Conservation (phyloP, 1,140 invertebrate genomes). For the Piezodorus guildinii region DNA sequence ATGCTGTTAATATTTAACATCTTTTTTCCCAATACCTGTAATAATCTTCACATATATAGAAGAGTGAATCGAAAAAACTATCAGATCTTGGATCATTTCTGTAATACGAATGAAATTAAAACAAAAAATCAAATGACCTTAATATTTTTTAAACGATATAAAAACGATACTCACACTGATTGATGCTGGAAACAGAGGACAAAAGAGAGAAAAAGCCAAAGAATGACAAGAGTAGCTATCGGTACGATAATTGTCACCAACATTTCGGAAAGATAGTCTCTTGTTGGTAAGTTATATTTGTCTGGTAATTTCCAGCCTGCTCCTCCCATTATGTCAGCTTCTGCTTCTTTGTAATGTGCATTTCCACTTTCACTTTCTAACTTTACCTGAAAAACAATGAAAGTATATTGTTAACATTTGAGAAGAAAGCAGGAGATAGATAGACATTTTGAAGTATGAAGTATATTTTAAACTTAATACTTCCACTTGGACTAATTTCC, state of each 20-base stretch:
- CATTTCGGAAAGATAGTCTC: conserved; percentile 59
- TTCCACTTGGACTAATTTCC: too few relatives aligned
- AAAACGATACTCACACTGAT: conserved; percentile 53
- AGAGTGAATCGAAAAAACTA: conserved; percentile 28
- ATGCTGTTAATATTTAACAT: too few relatives aligned
- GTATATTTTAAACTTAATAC: too few relatives aligned
- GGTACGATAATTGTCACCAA: conserved; percentile 58
- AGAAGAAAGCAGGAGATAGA: too few relatives aligned
- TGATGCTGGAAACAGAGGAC: conserved; percentile 66
- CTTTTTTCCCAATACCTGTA: conserved; percentile 21
- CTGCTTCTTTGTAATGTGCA: conserved; percentile 5
- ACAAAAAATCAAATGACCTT: not conserved
- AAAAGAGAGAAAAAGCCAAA: conserved; percentile 53
- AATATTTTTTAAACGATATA: not conserved
- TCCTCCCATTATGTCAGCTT: not conserved
- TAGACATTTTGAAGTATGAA: too few relatives aligned
- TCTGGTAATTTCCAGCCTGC: conserved; percentile 42
- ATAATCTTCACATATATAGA: conserved; percentile 28
- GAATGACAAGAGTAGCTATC: conserved; percentile 49
- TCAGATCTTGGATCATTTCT: conserved; percentile 26
- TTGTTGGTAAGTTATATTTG: conserved; percentile 46
- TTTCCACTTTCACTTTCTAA: conserved; percentile 3
- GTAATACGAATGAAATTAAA: conserved; percentile 17
- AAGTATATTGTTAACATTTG: not conserved
- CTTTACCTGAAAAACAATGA: not conserved